phyloP scores from a whole-genome alignment of 2,888 invertebrate genomes.

The Drosophila mimetica region DNA sequence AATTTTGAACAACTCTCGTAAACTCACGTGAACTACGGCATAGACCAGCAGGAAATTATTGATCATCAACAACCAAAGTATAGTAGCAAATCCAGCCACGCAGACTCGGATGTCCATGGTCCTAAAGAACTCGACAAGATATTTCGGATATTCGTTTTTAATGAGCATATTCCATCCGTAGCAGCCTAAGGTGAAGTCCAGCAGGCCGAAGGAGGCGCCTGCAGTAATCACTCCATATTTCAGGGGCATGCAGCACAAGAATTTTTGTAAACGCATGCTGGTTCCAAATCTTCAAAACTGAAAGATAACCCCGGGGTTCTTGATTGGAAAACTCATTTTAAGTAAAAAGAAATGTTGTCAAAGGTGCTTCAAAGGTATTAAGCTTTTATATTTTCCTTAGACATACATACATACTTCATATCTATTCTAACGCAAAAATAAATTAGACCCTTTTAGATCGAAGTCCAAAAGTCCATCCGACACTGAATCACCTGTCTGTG shows the following conservation, averaged over 20 bases:
- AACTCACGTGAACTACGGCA: constrained; percentile 43
- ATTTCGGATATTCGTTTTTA: background rate
- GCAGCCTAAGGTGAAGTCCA: constrained; percentile 21
- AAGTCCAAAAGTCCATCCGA: background rate
- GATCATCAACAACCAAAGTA: constrained; percentile 16
- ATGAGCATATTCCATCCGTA: constrained; percentile 4
- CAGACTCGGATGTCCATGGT: constrained; percentile 26
- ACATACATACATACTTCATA: no score
- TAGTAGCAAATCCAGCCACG: constrained; percentile 7
- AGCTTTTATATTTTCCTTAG: no score
- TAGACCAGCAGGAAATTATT: constrained; percentile 30
- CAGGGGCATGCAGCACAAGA: constrained; percentile 37
- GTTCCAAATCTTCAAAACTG: background rate
- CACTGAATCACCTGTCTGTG: constrained; percentile 4
- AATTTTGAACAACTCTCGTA: background rate
- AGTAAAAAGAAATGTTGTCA: no score
- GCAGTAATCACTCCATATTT: constrained; percentile 23
- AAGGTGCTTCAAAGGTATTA: no score
- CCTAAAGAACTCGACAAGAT: constrained; percentile 22
- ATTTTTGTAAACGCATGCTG: constrained; percentile 34
- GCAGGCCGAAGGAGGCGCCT: constrained; percentile 5
- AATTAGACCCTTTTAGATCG: background rate
- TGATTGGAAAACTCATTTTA: no score
- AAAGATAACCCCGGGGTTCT: background rate
- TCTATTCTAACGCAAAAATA: background rate